Evolutionary conservation across 2,113 vertebrate genomes (phyloP), one percentile per base, ranked within the genome.

Genomic region (Coreoperca whiteheadi): DNA sequence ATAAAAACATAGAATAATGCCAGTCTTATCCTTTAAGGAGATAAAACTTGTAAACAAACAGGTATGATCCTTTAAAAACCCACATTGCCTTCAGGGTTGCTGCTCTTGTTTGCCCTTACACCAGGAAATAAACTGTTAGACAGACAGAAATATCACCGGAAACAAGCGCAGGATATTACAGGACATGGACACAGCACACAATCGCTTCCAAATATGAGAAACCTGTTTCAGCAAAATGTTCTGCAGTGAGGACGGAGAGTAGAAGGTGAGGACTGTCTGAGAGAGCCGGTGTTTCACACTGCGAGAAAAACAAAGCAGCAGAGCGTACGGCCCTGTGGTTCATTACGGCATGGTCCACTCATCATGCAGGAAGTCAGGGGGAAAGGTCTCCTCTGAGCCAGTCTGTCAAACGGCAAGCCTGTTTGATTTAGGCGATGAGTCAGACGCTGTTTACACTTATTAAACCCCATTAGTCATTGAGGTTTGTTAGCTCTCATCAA

Each of bases 271-370:
- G 71, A 39, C 18, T 71, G 84, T 79, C 39, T 73, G 76, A 63
- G 73, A 30, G 70, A 79, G 79, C 59, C 60, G 15, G 23, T 51
- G 81, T 73, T 84, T 86, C 87, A 77, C 75, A 77, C 84, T 85
- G 86, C 5, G 78, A 90, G 84, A 56, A 86, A 88, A 89, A 89
- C 82, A 91, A 87, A 82, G 87, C 87, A 85, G 81, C 68, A 66
- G 81, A 84, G 83, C 88, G 70, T 79, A 60, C 87, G 79, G 78
- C 64, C 77, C 84, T 20, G 77, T 59, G 90, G 83, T 86, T 89
- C 78, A 90, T 91, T 87, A 87, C 63, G 7, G 18, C 87, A 87
- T 14, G 81, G 88, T 83, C 86, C 77, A 89, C 77, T 87, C 82
- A 86, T 88, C 87, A 83, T 60, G 73, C 73, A 79, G 78, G 72